phyloP scores from a whole-genome alignment of 2,797 vertebrate species.

The Poliocrania exsul region DNA sequence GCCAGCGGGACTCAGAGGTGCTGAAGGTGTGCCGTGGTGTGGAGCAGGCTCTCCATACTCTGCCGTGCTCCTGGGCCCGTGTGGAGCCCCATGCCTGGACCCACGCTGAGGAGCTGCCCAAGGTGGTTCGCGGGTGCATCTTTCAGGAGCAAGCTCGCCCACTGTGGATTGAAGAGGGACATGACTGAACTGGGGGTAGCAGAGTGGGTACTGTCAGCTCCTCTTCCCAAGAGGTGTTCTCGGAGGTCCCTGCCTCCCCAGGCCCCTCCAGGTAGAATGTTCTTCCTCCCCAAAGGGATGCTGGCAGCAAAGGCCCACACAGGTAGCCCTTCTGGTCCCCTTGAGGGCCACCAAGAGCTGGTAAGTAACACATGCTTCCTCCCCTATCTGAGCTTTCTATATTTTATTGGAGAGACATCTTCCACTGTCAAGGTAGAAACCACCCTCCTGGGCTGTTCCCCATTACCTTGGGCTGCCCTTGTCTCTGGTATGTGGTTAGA shows the following conservation, averaged over 20 bases:
- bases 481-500: not conserved
- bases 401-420: not conserved
- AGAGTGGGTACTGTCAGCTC: not conserved
- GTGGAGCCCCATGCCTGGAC: slow-evolving; percentile 71
- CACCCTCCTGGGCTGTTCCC: not conserved
- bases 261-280: not conserved
- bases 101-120: slow-evolving; percentile 72
- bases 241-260: not conserved
- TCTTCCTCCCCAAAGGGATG: not conserved
- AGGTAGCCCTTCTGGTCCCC: not conserved
- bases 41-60: slow-evolving; percentile 61
- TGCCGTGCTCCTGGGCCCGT: slow-evolving; percentile 72
- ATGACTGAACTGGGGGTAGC: not conserved
- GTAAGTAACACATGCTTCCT: not conserved
- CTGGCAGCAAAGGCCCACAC: not conserved
- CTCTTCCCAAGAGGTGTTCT: not conserved
- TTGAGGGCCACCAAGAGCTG: not conserved
- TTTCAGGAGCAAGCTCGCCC: slow-evolving; percentile 79
- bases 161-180: slow-evolving; percentile 71
- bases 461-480: not conserved
- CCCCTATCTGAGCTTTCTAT: not conserved
- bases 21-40: slow-evolving; percentile 67
- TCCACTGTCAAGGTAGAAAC: not conserved
- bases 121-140: slow-evolving; percentile 74
- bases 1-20: slow-evolving; percentile 74